Conservation (phyloP, 1,140 invertebrate genomes). For the Mactra quadrangularis region DNA sequence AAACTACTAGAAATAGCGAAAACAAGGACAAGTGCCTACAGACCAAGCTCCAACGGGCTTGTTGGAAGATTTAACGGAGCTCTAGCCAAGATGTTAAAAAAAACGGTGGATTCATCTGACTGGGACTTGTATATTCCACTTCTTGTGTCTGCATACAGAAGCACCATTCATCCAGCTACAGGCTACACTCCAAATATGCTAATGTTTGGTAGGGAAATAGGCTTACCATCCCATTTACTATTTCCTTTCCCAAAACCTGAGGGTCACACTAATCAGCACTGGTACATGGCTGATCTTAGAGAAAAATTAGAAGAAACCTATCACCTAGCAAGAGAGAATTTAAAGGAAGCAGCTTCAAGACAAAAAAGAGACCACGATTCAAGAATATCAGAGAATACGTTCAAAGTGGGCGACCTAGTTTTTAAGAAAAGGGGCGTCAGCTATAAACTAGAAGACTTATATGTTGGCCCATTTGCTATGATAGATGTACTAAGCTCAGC, state of each 20-base stretch:
- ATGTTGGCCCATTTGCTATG: background rate
- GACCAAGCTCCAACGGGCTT: background rate
- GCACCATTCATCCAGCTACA: conserved; percentile 4
- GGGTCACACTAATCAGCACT: background rate
- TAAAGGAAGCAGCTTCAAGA: background rate
- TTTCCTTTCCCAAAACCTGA: background rate
- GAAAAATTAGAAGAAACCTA: background rate
- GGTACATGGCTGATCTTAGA: background rate
- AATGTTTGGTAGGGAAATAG: conserved; percentile 11
- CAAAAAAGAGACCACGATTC: background rate
- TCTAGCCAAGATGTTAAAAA: background rate
- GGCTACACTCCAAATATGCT: background rate
- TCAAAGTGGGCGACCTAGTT: background rate
- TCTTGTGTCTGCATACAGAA: background rate
- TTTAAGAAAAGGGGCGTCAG: background rate
- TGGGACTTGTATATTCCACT: conserved; percentile 10
- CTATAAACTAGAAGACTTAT: background rate
- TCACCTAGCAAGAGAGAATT: background rate
- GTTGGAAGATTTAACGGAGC: conserved; percentile 32
- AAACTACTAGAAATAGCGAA: background rate
- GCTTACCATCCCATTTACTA: background rate
- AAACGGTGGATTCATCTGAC: background rate
- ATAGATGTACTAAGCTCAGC: background rate
- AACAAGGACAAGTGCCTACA: conserved; percentile 22
- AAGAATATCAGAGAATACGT: background rate